Percentiles rank a stretch among this genome's conserved stretches.
These are phyloP conservation scores for Meteorus colon DNA, from an alignment of 2,888 invertebrate genomes.

Conservation along the genomic window DNA sequence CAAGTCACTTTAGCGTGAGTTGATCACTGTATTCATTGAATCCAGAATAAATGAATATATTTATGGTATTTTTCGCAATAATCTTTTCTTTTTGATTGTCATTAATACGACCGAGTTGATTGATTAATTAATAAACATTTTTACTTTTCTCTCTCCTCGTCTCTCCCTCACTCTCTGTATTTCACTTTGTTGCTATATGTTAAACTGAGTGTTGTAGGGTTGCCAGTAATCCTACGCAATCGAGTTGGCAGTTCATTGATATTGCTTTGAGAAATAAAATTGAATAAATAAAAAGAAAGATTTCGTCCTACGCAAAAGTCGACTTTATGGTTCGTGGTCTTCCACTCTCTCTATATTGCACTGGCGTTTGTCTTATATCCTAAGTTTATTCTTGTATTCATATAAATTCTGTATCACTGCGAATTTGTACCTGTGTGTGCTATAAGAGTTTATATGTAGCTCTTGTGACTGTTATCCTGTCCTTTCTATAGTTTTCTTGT, in stretches of 20 bases:
- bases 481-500: too few relatives aligned
- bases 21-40: neutral
- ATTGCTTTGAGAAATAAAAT: slow-evolving; percentile 53
- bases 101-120: slow-evolving; percentile 1
- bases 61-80: neutral
- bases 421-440: too few relatives aligned
- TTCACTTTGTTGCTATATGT: neutral
- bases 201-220: neutral
- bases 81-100: neutral
- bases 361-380: too few relatives aligned
- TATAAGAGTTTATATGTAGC: too few relatives aligned
- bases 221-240: slow-evolving; percentile 61
- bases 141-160: neutral
- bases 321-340: slow-evolving; percentile 21
- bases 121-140: neutral
- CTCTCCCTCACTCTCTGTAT: neutral
- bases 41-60: neutral
- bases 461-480: too few relatives aligned
- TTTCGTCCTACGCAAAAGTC: slow-evolving; percentile 56
- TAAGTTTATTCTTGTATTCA: too few relatives aligned
- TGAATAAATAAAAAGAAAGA: slow-evolving; percentile 45
- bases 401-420: too few relatives aligned
- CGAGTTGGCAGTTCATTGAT: slow-evolving; percentile 66
- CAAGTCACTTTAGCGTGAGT: neutral
- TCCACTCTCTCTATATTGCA: slow-evolving; percentile 10